Base-by-base conservation (phyloP, 92 coral and sea anemone genomes). In the Heteractis magnifica region DNA sequence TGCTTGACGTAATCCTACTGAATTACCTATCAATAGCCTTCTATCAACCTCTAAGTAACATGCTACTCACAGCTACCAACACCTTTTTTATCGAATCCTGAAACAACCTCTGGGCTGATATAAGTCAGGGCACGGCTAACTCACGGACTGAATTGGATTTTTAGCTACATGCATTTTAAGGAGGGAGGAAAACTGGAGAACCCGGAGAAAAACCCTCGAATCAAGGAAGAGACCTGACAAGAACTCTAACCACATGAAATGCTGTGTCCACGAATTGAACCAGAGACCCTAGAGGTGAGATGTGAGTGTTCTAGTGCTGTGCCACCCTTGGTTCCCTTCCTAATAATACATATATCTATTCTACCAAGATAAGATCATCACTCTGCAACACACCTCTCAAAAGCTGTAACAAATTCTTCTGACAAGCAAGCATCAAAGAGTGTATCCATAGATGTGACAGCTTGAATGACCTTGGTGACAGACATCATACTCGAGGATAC, bases 401-500 rank as follows among this genome's bases (percentile, higher is more conserved):
- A 97, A 19, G 92, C 92, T 76, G 80, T 82, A 13, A 92, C 79
- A 82, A 90, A 97, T 56, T 84, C 91, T 75, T 94, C 95, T 15
- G 95, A 90, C 81, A 87, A 86, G 75, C 95, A 93, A 82, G 86
- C 81, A 44, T 82, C 75, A 59, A 91, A 91, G 48, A 94, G 82
- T 49, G 86, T 92, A 34, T 86, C 89, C 53, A 90, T 77, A 55
- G 87, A 77, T 52, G 76, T 85, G 85, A 89, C 87, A 65, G 90
- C 87, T 44, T 85, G 85, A 26, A 95, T 88, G 49, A 91, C 82
- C 52, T 78, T 73, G 13, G 93, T 86, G 23, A 86, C 90, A 16
- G 89, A 87, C 48, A 83, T 82, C 79, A 88, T 88, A 62, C 88
- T 91, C 58, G 91, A 73, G 59, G 99, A 90, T 41, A 94, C 98